Base-by-base conservation (phyloP, 2,797 vertebrate genomes). In the Chromis chromis region DNA sequence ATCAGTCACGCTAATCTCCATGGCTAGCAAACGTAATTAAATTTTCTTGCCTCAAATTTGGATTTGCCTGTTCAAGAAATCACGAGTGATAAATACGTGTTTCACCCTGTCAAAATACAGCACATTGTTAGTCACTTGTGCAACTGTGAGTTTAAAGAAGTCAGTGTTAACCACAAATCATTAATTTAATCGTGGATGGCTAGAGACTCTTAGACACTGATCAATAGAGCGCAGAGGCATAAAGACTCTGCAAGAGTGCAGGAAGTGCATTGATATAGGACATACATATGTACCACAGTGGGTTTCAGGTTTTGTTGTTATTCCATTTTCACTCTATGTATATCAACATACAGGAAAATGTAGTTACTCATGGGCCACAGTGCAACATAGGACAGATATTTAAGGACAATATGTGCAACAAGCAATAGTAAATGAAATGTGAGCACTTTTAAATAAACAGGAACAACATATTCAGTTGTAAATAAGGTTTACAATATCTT, bases 1-100 rank as follows among this genome's bases (percentile, higher is more conserved):
- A 89, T 86, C 60, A 86, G 68, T 68, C 79, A 66, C 24, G 39
- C 59, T 79, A 64, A 89, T 89, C 78, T 82, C 81, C 57, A 64
- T 61, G 61, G 71, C 33, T 52, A 78, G 61, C 66, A 64, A 79
- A 73, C 50, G 56, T 88, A 76, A 88, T 89, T 78, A 11, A 7
- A 80, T 88, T 86, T 78, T 25, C 65, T 65, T 48, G 72, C 40
- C 56, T 79, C 48, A 73, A 78, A 87, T 80, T 82, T 86, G 53
- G 72, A 74, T 16, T 57, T 7, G 31, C 40, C 70, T 74, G 56
- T 58, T 71, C 4, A 62, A 71, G 68, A 81, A 65, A 62, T 52
- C 24, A 39, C 6, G 3, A 59, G 39, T 21, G 19, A 24, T 13
- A 10, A 54, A 40, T 52, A n/a, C 4, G 21, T 48, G 22, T 55